Conservation (phyloP, 2,888 invertebrate genomes). For the Oxyscelio sp. region DNA sequence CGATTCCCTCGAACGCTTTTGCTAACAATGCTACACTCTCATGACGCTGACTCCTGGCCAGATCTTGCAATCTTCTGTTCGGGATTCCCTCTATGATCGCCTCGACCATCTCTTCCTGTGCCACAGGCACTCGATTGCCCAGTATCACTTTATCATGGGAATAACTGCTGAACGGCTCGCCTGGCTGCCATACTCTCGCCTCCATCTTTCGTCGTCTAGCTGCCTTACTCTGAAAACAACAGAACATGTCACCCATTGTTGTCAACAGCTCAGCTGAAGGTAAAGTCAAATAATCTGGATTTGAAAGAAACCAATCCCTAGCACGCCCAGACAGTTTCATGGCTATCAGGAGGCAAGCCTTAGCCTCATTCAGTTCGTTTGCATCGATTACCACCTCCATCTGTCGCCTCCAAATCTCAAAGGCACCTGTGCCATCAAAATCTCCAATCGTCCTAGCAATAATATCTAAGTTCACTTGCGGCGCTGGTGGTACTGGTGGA, state of each 20-base stretch:
- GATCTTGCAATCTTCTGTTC: slow-evolving; percentile 28
- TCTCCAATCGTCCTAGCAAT: not conserved
- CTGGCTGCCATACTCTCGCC: slow-evolving; percentile 51
- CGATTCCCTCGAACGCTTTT: slow-evolving; percentile 20
- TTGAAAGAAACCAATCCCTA: slow-evolving; percentile 68
- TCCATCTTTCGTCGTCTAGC: slow-evolving; percentile 61
- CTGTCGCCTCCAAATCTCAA: not conserved
- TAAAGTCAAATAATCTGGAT: slow-evolving; percentile 61
- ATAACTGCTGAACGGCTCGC: slow-evolving; percentile 64
- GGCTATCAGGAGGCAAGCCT: slow-evolving; percentile 50
- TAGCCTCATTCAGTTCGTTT: not conserved
- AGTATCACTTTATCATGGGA: slow-evolving; percentile 68
- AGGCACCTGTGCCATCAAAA: not conserved
- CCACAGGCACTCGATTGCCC: slow-evolving; percentile 38
- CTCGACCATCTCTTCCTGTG: not conserved
- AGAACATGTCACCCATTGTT: slow-evolving; percentile 66
- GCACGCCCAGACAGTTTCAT: slow-evolving; percentile 66
- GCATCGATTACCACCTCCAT: not conserved
- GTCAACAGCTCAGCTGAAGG: slow-evolving; percentile 38
- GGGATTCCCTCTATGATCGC: slow-evolving; percentile 46
- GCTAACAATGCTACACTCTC: not conserved
- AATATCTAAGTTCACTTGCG: not conserved
- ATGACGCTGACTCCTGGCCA: slow-evolving; percentile 44
- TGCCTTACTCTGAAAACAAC: slow-evolving; percentile 55
- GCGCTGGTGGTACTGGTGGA: no score